These are phyloP conservation scores for Amphiprion clarkii DNA, from an alignment of 2,797 vertebrate genomes.

Conservation along the genomic window DNA sequence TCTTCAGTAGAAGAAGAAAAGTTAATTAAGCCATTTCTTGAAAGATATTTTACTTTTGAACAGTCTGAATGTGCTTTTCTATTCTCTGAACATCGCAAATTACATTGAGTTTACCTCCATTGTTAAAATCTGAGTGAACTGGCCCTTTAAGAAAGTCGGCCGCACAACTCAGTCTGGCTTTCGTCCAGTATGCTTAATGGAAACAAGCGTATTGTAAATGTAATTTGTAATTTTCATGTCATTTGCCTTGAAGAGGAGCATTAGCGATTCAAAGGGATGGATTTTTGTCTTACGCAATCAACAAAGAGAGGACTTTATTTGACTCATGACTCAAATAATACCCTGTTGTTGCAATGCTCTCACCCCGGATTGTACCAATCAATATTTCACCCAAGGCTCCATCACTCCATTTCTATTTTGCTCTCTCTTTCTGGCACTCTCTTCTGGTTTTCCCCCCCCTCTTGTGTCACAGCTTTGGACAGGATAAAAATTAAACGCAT, in stretches of 20 bases:
- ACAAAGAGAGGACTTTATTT: slow-evolving; percentile 20
- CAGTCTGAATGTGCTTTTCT: not conserved
- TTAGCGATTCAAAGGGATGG: not conserved
- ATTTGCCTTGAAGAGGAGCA: slow-evolving; percentile 12
- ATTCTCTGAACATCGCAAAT: not conserved
- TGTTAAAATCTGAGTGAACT: not conserved
- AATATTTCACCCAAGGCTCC: slow-evolving; percentile 69
- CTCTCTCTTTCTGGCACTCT: slow-evolving; percentile 52
- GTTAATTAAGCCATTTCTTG: not conserved
- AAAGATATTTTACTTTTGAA: not conserved
- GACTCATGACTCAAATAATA: slow-evolving; percentile 37
- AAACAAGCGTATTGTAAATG: not conserved
- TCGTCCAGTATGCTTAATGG: not conserved
- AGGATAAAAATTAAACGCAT: slow-evolving; percentile 79
- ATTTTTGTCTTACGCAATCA: slow-evolving; percentile 20
- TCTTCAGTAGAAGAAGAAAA: not conserved
- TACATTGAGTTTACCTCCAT: not conserved
- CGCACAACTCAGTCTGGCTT: not conserved
- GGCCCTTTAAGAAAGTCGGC: not conserved
- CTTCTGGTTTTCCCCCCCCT: slow-evolving; percentile 46
- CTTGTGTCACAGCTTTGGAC: slow-evolving; percentile 65
- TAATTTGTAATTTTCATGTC: slow-evolving; percentile 1
- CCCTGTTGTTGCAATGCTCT: slow-evolving; percentile 50
- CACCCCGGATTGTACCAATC: slow-evolving; percentile 53
- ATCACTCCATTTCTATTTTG: slow-evolving; percentile 59